Percentiles rank a stretch among this genome's conserved stretches.
Conservation (phyloP, 2,797 vertebrate species). For the Orestias chungarensis region DNA sequence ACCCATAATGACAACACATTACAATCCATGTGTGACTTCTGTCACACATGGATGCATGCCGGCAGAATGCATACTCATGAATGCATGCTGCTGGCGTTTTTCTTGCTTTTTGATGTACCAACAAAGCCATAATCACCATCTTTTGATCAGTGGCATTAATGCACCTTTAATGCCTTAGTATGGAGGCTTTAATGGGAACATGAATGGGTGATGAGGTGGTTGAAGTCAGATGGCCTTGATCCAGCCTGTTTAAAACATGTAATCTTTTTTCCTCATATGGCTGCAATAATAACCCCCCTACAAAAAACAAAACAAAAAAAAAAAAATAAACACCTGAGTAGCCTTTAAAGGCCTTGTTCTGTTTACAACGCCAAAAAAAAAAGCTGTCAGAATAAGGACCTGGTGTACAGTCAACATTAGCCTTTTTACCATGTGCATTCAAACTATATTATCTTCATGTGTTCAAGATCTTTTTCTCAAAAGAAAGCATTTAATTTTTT, state of each 20-base stretch:
- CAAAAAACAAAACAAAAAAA: no score
- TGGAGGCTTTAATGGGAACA: constrained; percentile 32
- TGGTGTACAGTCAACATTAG: constrained; percentile 15
- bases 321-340: constrained; percentile 24
- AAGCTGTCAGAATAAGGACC: constrained; percentile 22
- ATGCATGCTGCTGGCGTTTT: no score
- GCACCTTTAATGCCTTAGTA: constrained; percentile 32
- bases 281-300: constrained; percentile 27
- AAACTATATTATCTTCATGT: constrained; percentile 23
- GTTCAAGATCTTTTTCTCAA: constrained; percentile 30
- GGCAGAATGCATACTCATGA: no score
- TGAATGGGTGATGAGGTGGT: constrained; percentile 16
- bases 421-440: constrained; percentile 14
- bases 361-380: constrained; percentile 18
- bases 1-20: constrained; percentile 65
- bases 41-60: no score
- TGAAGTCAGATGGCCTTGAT: constrained; percentile 31
- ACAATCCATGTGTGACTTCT: constrained; percentile 29
- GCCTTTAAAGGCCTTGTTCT: constrained; percentile 37
- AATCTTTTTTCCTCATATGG: constrained; percentile 34
- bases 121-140: constrained; percentile 41
- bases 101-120: constrained; percentile 61
- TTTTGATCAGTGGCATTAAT: constrained; percentile 69
- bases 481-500: constrained; percentile 20
- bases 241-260: constrained; percentile 32